Base-by-base conservation (phyloP, 1,140 invertebrate genomes). In the Sitodiplosis mosellana region DNA sequence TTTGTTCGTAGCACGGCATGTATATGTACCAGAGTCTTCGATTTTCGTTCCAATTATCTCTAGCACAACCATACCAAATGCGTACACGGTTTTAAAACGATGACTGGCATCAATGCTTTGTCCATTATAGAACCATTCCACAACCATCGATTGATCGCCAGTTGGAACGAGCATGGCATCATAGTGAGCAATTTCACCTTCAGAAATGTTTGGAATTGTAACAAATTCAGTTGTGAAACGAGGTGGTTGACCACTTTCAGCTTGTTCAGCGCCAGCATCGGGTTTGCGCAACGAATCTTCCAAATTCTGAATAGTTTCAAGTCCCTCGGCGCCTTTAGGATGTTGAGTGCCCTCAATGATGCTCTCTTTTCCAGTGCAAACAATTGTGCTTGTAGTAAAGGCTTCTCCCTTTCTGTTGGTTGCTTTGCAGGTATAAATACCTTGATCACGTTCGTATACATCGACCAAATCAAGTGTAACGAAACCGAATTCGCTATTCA, bases 41-140 rank as follows among this genome's bases (percentile, higher is more conserved):
- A 85, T 84, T 60, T 88, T 86, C 5, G 84, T 86, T 37, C 89
- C 89, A 2, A 91, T 69, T 54, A 95, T 87, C 69, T 94, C 89
- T 4, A 94, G 70, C 33, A 92, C 85, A n/a, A 93, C 88, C 76
- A 92, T 90, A 46, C 89, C 89, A 62, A 95, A 94, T 1, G 89
- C 89, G 59, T 93, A 87, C 19, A 92, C 88, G 27, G 87, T 93
- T 57, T 87, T 73, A 36, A 84, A 84, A 33, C 90, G 77, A 63
- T 89, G 84, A 66, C 86, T 88, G 19, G 88, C 87, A 67, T 88
- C 83, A 43, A 95, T 72, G 0, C 77, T 59, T 63, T 94, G 81
- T 33, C 83, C 86, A 64, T 99, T 92, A 57, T 87, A 94, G 71
- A 93, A 93, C 93, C 93, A 99, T 71, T 97, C 90, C 21, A 98